These are phyloP conservation scores for Pyrocoelia pectoralis DNA, from an alignment of 2,888 invertebrate species.

Conservation along the genomic window DNA sequence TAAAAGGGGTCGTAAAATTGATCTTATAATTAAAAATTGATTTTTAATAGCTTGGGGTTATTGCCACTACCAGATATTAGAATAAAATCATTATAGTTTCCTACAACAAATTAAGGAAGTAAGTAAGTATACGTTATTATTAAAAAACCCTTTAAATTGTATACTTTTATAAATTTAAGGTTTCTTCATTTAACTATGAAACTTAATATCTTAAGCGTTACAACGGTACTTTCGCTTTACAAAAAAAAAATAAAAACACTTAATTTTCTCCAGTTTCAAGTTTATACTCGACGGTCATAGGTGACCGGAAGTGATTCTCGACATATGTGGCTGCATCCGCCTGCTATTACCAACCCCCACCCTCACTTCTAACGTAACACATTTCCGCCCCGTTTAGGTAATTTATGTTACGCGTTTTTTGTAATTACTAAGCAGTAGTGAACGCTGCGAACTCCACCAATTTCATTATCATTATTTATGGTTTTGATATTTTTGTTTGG, in stretches of 20 bases:
- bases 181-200: slow-evolving; percentile 18
- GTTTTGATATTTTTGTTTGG: slow-evolving; percentile 38
- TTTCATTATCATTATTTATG: slow-evolving; percentile 45
- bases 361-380: slow-evolving; percentile 29
- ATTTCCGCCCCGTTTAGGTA: slow-evolving; percentile 45
- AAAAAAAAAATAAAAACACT: slow-evolving; percentile 17
- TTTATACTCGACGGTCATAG: slow-evolving; percentile 49
- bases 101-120: neutral
- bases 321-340: slow-evolving; percentile 59
- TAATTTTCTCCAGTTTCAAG: slow-evolving; percentile 29
- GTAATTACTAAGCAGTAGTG: slow-evolving; percentile 46
- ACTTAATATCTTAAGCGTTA: slow-evolving; percentile 16
- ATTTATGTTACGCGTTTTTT: slow-evolving; percentile 50
- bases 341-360: slow-evolving; percentile 44
- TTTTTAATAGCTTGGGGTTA: neutral
- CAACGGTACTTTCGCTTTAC: slow-evolving; percentile 16
- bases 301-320: slow-evolving; percentile 57
- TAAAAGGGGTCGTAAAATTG: slow-evolving; percentile 2
- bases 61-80: neutral
- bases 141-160: neutral
- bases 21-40: neutral
- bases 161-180: neutral
- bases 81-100: neutral
- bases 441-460: slow-evolving; percentile 39
- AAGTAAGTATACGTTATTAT: neutral